A percentile compares a stretch with the other conserved stretches of the same genome.
phyloP scores from a whole-genome alignment of 2,888 invertebrate species.

The Drosophila crucigera region DNA sequence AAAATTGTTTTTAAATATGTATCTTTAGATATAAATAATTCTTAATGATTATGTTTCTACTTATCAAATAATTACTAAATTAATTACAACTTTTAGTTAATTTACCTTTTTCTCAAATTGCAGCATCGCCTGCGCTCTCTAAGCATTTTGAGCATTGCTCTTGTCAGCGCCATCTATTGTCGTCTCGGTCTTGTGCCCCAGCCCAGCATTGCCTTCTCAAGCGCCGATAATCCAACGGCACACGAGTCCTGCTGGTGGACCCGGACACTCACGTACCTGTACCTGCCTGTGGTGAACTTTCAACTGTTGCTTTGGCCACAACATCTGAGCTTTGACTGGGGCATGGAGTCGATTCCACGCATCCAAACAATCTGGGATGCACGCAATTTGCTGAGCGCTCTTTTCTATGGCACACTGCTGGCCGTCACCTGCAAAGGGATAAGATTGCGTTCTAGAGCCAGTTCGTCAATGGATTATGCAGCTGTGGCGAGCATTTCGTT shows the following conservation, averaged over 20 bases:
- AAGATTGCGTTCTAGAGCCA: slow-evolving; percentile 26
- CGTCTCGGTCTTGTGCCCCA: slow-evolving; percentile 92
- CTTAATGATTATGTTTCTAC: not conserved
- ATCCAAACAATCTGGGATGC: slow-evolving; percentile 91
- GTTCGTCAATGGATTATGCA: slow-evolving; percentile 44
- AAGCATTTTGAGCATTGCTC: slow-evolving; percentile 88
- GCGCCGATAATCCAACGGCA: slow-evolving; percentile 98
- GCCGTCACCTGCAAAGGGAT: slow-evolving; percentile 67
- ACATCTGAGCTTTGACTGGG: slow-evolving; percentile 98
- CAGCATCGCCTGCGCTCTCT: slow-evolving; percentile 90
- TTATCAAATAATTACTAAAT: not conserved
- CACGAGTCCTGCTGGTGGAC: slow-evolving; percentile 91
- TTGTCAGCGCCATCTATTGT: slow-evolving; percentile 89
- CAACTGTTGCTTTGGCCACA: slow-evolving; percentile 94
- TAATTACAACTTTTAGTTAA: not conserved
- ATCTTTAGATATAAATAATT: not conserved
- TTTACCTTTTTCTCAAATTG: slow-evolving; percentile 78
- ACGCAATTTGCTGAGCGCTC: slow-evolving; percentile 90
- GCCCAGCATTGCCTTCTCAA: slow-evolving; percentile 91
- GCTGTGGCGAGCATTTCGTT: slow-evolving; percentile 58
- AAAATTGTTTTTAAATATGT: no score
- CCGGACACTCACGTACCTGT: slow-evolving; percentile 94
- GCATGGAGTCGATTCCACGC: slow-evolving; percentile 97
- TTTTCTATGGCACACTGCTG: slow-evolving; percentile 89
- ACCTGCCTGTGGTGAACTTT: slow-evolving; percentile 96